Conservation (phyloP, 2,113 vertebrate genomes). For the Bettongia penicillata region DNA sequence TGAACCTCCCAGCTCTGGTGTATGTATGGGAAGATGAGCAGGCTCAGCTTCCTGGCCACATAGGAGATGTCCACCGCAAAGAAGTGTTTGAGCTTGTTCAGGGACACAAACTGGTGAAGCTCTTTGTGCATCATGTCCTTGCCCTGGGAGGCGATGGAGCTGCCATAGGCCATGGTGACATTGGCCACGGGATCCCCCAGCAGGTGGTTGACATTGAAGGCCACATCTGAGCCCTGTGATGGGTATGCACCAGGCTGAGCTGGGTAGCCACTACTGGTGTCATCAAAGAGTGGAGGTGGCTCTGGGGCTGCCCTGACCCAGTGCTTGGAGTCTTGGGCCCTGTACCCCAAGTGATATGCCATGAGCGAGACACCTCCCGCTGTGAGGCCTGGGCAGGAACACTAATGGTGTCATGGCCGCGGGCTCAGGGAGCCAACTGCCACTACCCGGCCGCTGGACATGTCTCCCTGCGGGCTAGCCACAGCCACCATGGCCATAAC, state of each 20-base stretch:
- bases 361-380: conserved; percentile 57
- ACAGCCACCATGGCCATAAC: conserved; percentile 45
- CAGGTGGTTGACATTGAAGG: conserved; percentile 83
- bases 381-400: conserved; percentile 23
- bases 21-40: conserved; percentile 92
- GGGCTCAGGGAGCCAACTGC: background rate
- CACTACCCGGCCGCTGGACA: conserved; percentile 54
- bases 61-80: conserved; percentile 94
- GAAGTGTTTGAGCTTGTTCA: conserved; percentile 94
- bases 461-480: conserved; percentile 55
- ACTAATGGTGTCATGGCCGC: conserved; percentile 44
- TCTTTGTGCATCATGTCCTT: conserved; percentile 95
- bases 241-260: conserved; percentile 77
- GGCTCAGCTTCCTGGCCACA: conserved; percentile 91
- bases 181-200: conserved; percentile 90
- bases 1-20: conserved; percentile 94
- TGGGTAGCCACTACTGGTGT: conserved; percentile 82
- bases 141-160: conserved; percentile 91
- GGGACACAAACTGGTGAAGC: conserved; percentile 91
- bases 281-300: conserved; percentile 81
- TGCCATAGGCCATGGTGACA: conserved; percentile 90
- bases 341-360: conserved; percentile 77
- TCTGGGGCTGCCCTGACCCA: conserved; percentile 79
- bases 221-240: conserved; percentile 78
- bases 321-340: conserved; percentile 81